Base-by-base conservation (phyloP, 2,113 vertebrate genomes). In the Spea bombifrons region DNA sequence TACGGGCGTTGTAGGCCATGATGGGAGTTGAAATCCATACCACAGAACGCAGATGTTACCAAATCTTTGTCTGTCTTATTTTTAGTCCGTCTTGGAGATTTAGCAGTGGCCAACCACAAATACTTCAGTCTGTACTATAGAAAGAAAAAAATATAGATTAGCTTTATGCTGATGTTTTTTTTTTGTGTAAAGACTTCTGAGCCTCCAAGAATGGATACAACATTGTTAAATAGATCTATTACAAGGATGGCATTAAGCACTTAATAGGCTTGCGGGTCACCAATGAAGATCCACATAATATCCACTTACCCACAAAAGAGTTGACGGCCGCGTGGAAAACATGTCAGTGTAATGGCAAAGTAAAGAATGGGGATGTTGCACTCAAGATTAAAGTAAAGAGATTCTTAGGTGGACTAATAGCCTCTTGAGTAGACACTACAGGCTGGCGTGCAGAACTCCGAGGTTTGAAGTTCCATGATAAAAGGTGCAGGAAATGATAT, bases 321-420 rank as follows among this genome's bases (percentile, higher is more conserved):
- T 71, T 66, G 81, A 66, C 15, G 81, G 70, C 45, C 46, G 69
- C 6, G 53, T 65, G 45, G 59, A 71, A 81, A 73, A 76, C 81
- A 81, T 73, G 65, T 81, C 81, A 73, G 75, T 61, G 53, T 68
- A 73, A 63, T 68, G 53, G 70, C 69, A 73, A 49, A 68, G 70
- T 77, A 68, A 68, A 73, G 64, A 15, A 73, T 48, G 49, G 69
- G 13, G 65, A 81, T 67, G 70, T 72, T 68, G 75, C 81, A 68
- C 53, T 81, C n/a, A 63, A 77, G 81, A 77, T 81, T 73, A 81
- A 77, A 81, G 81, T 68, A 76, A 77, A 63, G 69, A 73, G 55
- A 59, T 67, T 74, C 69, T 77, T 73, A 81, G 81, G 46, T 45
- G 70, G 63, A 73, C 81, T 81, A 81, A 81, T 81, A 76, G 80